Evolutionary conservation across 53 echinoderm and acorn worm genomes (phyloP).

Genomic region (Actinopyga echinites): DNA sequence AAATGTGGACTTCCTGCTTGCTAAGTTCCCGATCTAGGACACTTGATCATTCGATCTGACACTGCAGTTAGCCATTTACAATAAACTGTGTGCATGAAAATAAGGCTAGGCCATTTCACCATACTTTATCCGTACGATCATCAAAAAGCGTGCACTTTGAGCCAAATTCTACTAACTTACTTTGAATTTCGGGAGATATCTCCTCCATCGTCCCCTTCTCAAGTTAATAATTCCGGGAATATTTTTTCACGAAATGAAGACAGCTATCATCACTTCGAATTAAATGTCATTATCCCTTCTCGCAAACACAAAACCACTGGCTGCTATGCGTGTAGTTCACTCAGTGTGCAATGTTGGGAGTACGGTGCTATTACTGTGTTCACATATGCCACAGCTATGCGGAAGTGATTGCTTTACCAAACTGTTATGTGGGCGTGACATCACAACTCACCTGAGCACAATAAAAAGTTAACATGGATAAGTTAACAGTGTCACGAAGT

Average conservation of each 20-base stretch:
- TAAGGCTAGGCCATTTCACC: no score
- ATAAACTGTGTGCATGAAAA: no score
- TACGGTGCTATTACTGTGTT: neutral
- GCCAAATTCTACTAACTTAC: neutral
- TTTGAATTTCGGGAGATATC: slow-evolving; percentile 23
- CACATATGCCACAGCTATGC: neutral
- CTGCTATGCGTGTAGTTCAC: neutral
- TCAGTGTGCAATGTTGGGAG: neutral
- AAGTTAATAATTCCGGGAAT: neutral
- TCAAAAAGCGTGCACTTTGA: neutral
- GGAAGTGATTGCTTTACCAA: slow-evolving; percentile 7
- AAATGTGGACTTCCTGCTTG: no score
- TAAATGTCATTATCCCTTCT: neutral
- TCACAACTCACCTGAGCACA: neutral
- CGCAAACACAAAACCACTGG: no score
- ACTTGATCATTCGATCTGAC: no score
- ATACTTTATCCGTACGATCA: neutral
- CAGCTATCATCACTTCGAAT: slow-evolving; percentile 22
- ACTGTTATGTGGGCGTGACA: neutral
- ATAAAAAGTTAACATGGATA: no score
- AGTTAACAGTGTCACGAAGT: no score
- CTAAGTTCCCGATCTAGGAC: no score
- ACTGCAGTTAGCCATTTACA: no score
- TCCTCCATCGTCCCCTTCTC: slow-evolving; percentile 24
- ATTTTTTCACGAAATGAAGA: slow-evolving; percentile 9